A percentile compares a stretch with the other conserved stretches of the same genome.
Conservation (phyloP, 2,888 invertebrate species). For the Drosophila conformis region DNA sequence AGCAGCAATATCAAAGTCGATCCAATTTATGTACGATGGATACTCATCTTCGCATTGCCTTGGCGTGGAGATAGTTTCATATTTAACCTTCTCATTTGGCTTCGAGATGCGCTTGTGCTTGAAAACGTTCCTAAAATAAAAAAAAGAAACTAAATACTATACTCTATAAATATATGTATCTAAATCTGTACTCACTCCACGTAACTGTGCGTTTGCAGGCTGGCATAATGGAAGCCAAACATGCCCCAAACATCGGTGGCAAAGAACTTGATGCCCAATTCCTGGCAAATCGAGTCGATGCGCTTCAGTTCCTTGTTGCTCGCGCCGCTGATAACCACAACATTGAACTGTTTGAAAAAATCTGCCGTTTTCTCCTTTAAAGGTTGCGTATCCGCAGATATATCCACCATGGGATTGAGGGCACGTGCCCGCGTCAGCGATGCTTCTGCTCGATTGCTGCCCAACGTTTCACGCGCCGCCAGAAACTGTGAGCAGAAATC, state of each 20-base stretch:
- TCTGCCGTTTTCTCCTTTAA: constrained; percentile 89
- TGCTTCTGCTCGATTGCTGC: constrained; percentile 94
- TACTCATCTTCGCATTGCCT: constrained; percentile 89
- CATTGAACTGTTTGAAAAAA: constrained; percentile 91
- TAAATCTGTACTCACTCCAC: constrained; percentile 88
- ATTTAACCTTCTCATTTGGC: constrained; percentile 86
- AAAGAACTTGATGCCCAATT: constrained; percentile 92
- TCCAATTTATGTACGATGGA: constrained; percentile 89
- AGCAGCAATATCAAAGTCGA: constrained; percentile 88
- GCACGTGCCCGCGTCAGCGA: constrained; percentile 91
- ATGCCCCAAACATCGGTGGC: constrained; percentile 97
- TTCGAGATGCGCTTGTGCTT: constrained; percentile 85
- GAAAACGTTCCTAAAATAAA: constrained; percentile 86
- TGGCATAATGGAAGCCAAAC: constrained; percentile 96
- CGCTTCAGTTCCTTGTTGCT: constrained; percentile 89
- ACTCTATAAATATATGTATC: neutral
- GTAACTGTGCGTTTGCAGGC: constrained; percentile 93
- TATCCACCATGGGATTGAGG: constrained; percentile 97
- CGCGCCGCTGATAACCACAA: constrained; percentile 93
- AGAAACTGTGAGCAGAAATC: constrained; percentile 95
- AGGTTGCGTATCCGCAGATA: constrained; percentile 88
- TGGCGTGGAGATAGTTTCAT: constrained; percentile 87
- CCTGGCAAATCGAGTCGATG: constrained; percentile 91
- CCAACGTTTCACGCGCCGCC: constrained; percentile 89
- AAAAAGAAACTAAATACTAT: too few relatives aligned